Evolutionary conservation across 2,888 invertebrate species (phyloP).

Genomic region (Drosophila lacicola): DNA sequence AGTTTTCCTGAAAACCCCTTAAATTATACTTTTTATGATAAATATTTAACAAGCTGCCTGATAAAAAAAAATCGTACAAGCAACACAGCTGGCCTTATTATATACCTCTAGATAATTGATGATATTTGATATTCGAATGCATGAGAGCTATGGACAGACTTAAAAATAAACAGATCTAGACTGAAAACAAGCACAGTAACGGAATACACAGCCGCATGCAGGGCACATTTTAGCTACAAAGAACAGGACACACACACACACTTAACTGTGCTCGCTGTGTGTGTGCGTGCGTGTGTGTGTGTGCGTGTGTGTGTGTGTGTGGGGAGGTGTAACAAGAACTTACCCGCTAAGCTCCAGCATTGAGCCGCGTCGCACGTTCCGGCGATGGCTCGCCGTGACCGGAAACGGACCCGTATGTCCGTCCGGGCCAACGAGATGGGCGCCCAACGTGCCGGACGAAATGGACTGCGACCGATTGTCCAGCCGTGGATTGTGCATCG

Average conservation of each 20-base stretch:
- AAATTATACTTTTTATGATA: no score
- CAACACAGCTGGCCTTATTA: not conserved
- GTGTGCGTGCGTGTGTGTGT: conserved; percentile 20
- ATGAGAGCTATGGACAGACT: not conserved
- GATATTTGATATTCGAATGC: not conserved
- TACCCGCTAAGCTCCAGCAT: conserved; percentile 93
- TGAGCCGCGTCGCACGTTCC: conserved; percentile 91
- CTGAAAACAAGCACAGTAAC: conserved; percentile 6
- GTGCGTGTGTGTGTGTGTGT: conserved; percentile 31
- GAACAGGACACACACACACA: conserved; percentile 30
- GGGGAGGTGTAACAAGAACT: conserved; percentile 79
- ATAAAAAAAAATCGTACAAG: no score
- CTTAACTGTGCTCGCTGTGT: not conserved
- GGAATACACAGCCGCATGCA: conserved; percentile 24
- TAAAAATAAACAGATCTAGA: conserved; percentile 14
- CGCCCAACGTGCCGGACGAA: conserved; percentile 76
- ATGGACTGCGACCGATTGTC: conserved; percentile 83
- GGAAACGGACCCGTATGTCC: conserved; percentile 88
- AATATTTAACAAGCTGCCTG: no score
- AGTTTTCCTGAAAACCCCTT: no score
- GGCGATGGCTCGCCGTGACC: conserved; percentile 89
- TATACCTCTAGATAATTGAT: not conserved
- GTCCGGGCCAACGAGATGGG: conserved; percentile 76
- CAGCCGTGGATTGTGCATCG: conserved; percentile 78
- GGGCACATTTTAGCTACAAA: conserved; percentile 14